Evolutionary conservation across 2,888 invertebrate genomes (phyloP).

Genomic region (Drosophila mimica): DNA sequence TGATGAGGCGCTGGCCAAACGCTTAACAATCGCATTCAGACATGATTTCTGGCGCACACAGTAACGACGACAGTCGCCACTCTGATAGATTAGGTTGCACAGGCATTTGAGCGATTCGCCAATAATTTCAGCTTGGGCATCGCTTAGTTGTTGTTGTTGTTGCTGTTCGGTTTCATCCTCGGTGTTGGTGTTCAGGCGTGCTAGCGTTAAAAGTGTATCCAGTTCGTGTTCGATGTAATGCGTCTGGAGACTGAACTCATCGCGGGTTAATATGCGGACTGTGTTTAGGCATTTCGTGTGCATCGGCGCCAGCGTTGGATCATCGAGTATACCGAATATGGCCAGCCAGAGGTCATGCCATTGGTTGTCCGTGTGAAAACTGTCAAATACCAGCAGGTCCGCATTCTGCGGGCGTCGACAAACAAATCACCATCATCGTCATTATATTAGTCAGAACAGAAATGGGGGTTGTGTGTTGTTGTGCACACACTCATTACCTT

Average conservation of each 20-base stretch:
- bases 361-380: conserved; percentile 82
- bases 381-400: conserved; percentile 82
- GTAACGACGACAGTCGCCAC: conserved; percentile 87
- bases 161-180: conserved; percentile 35
- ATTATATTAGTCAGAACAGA: conserved; percentile 10
- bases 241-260: conserved; percentile 89
- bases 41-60: conserved; percentile 87
- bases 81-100: conserved; percentile 95
- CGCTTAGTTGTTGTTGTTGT: conserved; percentile 31
- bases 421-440: conserved; percentile 12
- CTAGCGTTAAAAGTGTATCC: conserved; percentile 88
- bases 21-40: conserved; percentile 90
- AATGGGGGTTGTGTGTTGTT: conserved; percentile 1
- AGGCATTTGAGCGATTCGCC: conserved; percentile 94
- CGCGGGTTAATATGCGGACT: conserved; percentile 88
- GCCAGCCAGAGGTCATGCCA: conserved; percentile 84
- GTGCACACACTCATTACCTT: conserved; percentile 67
- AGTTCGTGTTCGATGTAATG: conserved; percentile 90
- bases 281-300: conserved; percentile 82
- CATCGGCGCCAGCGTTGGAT: conserved; percentile 61
- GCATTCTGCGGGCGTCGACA: conserved; percentile 72
- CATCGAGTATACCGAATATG: conserved; percentile 82
- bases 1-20: conserved; percentile 87
- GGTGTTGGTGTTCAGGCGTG: conserved; percentile 85
- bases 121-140: conserved; percentile 85